These are phyloP conservation scores for Corythornis leucogaster DNA, from an alignment of 2,797 vertebrate species.

Conservation along the genomic window DNA sequence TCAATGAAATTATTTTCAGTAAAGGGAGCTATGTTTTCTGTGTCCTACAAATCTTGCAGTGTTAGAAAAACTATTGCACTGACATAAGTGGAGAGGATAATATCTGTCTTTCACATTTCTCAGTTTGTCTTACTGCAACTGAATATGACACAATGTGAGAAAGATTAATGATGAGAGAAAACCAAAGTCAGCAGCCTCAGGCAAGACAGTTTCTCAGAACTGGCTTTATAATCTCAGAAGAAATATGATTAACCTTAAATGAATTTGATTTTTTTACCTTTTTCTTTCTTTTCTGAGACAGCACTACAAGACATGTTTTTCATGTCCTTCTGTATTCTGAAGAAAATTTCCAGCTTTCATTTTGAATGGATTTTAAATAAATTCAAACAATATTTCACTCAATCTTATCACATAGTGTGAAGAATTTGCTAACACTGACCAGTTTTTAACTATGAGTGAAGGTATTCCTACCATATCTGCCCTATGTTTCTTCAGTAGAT, in stretches of 20 bases:
- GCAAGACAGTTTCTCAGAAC: constrained; percentile 27
- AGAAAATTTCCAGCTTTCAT: not conserved
- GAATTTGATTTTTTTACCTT: constrained; percentile 1
- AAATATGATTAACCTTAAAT: constrained; percentile 16
- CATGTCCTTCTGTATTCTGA: not conserved
- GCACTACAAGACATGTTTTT: not conserved
- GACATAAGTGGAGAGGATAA: constrained; percentile 2
- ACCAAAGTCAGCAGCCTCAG: constrained; percentile 31
- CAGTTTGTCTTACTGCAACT: constrained; percentile 29
- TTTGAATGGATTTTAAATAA: not conserved
- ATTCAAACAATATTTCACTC: not conserved
- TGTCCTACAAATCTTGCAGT: not conserved
- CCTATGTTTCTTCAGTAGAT: not conserved
- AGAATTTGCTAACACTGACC: not conserved
- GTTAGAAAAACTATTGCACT: constrained; percentile 1
- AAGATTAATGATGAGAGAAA: constrained; percentile 47
- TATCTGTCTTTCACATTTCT: constrained; percentile 32
- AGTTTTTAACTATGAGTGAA: not conserved
- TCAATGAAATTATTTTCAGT: not conserved
- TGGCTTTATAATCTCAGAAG: constrained; percentile 15
- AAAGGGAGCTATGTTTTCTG: not conserved
- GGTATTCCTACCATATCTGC: not conserved
- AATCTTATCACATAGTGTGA: not conserved
- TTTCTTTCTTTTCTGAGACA: constrained; percentile 4
- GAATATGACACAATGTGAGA: constrained; percentile 19